These are phyloP conservation scores for Drosophila nigricruria DNA, from an alignment of 2,888 invertebrate species.

Conservation along the genomic window DNA sequence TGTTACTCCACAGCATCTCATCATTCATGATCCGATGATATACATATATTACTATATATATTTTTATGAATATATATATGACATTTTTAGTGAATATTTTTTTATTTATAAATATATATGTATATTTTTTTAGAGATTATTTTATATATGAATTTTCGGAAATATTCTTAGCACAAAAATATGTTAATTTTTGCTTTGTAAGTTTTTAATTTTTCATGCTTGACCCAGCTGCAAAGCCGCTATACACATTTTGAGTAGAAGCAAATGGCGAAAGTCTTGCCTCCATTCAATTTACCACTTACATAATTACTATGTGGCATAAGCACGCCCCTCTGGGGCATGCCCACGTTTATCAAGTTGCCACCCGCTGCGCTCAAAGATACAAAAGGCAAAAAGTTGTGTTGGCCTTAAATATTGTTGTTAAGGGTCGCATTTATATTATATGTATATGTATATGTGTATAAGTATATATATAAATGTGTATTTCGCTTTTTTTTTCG, in stretches of 20 bases:
- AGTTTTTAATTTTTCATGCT: not conserved
- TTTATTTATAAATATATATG: not conserved
- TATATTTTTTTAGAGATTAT: not conserved
- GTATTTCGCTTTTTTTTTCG: constrained; percentile 56
- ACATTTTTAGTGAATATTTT: no score
- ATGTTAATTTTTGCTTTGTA: not conserved
- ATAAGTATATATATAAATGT: not conserved
- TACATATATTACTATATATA: no score
- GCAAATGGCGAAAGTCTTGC: constrained; percentile 18
- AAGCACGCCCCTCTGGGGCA: constrained; percentile 31
- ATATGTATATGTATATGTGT: constrained; percentile 1
- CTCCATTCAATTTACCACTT: constrained; percentile 53
- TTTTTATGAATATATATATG: no score
- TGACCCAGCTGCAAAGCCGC: not conserved
- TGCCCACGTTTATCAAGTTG: constrained; percentile 59
- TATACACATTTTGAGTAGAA: not conserved
- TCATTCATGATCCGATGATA: no score
- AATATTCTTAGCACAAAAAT: not conserved
- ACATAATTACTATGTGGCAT: constrained; percentile 55
- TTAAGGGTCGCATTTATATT: constrained; percentile 56
- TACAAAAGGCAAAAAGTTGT: constrained; percentile 53
- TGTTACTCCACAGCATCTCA: no score
- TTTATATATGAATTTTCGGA: not conserved
- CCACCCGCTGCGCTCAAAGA: constrained; percentile 38
- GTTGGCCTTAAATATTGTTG: constrained; percentile 62